Evolutionary conservation across 2,797 vertebrate species (phyloP).

Genomic region (Poeciliopsis infans): DNA sequence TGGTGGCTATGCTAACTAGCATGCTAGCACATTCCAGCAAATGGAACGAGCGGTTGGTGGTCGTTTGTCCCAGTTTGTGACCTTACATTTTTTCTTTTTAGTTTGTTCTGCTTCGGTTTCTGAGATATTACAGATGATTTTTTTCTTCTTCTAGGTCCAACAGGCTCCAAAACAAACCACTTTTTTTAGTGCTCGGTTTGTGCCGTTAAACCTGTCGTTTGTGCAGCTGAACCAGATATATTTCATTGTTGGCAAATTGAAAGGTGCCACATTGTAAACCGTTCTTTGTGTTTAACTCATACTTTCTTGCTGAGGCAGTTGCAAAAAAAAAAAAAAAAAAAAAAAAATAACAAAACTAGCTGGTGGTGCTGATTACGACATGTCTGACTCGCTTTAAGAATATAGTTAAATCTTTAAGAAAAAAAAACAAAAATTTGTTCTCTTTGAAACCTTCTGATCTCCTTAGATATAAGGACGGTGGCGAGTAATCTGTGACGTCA

Average conservation of each 20-base stretch:
- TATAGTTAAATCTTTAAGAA: neutral
- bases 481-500: conserved; percentile 32
- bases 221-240: neutral
- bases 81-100: no score
- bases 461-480: neutral
- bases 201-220: neutral
- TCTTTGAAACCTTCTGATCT: neutral
- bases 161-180: no score
- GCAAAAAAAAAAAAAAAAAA: neutral
- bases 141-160: no score
- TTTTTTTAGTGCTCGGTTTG: no score
- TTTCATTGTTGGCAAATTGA: neutral
- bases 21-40: no score
- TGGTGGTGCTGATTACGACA: neutral
- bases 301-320: neutral
- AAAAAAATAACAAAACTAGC: neutral
- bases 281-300: neutral
- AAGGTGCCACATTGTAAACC: neutral
- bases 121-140: no score
- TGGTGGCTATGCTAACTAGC: no score
- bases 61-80: no score
- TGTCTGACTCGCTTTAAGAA: neutral
- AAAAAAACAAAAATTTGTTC: neutral
- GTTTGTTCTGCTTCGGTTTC: no score
- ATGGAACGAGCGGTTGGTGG: no score